A percentile compares a stretch with the other conserved stretches of the same genome.
These are phyloP conservation scores for rabbit (Oryctolagus cuniculus) DNA, from an alignment of 2,113 vertebrate species.

Conservation along the genomic window mOryCun1.1 NC_091453.1:126526501-126527000, in stretches of 20 bases:
- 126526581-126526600: background rate
- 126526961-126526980: conserved; percentile 26
- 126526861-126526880: background rate
- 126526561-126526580: background rate
- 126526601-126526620: background rate
- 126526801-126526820: background rate
- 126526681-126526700: background rate
- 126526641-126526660: conserved; percentile 46
- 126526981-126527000: conserved; percentile 25
- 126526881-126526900: background rate
- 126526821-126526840: conserved; percentile 39
- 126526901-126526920: conserved; percentile 24
- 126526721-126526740: conserved; percentile 44
- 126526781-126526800: conserved; percentile 3
- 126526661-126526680: background rate
- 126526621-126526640: conserved; percentile 46
- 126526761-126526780: conserved; percentile 26
- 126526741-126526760: conserved; percentile 29
- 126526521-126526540: background rate
- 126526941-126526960: background rate
- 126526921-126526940: background rate
- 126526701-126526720: background rate
- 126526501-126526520: background rate
- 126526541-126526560: background rate
- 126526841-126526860: conserved; percentile 38